Evolutionary conservation across 2,113 vertebrate genomes (phyloP).

Genomic region (Hypocryptadius cinnamomeus): DNA sequence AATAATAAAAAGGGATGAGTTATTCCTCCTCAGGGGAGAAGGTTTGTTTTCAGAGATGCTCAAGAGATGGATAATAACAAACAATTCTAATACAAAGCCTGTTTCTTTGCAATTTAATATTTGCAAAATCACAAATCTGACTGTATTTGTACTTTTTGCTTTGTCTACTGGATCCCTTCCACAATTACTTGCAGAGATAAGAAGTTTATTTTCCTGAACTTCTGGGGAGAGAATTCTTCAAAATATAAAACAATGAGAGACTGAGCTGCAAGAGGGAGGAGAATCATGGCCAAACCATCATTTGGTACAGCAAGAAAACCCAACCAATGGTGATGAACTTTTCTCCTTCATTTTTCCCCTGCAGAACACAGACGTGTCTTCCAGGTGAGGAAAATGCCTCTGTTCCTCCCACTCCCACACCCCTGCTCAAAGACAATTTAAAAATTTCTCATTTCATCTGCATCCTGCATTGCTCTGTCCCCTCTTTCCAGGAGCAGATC

Average conservation of each 20-base stretch:
- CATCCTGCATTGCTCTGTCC: neutral
- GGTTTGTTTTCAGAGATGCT: neutral
- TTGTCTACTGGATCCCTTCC: neutral
- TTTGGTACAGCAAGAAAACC: neutral
- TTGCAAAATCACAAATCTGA: neutral
- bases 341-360: neutral
- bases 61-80: neutral
- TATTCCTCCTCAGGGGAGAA: neutral
- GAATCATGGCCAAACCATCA: neutral
- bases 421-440: neutral
- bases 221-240: neutral
- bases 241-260: neutral
- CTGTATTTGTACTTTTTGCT: neutral
- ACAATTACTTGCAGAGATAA: neutral
- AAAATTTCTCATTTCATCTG: neutral
- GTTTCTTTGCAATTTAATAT: neutral
- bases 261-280: neutral
- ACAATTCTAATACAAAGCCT: neutral
- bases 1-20: neutral
- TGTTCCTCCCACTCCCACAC: neutral
- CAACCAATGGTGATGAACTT: neutral
- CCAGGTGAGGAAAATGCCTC: neutral
- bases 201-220: neutral
- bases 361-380: neutral
- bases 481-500: neutral